Evolutionary conservation across 1,140 invertebrate species (phyloP).

Genomic region (Brachionus rotundiformis): DNA sequence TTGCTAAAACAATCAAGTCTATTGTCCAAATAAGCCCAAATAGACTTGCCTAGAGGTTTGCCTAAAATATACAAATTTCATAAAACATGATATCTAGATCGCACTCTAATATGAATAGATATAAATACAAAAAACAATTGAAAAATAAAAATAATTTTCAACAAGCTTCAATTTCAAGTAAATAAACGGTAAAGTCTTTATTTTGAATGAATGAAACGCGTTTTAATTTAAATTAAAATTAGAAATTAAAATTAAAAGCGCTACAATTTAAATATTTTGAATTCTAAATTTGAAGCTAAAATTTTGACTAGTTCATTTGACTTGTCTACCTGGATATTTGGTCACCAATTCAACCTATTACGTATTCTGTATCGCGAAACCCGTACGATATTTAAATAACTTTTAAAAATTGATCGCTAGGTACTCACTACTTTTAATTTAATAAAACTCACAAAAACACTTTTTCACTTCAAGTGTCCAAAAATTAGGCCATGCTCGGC

Average conservation of each 20-base stretch:
- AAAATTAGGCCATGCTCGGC: constrained; percentile 1
- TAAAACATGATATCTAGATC: constrained; percentile 16
- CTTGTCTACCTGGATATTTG: background rate
- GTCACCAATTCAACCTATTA: background rate
- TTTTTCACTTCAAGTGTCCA: constrained; percentile 13
- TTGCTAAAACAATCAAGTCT: background rate
- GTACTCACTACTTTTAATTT: background rate
- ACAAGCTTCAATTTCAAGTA: constrained; percentile 9
- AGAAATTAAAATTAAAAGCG: too few relatives aligned
- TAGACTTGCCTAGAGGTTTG: constrained; percentile 10
- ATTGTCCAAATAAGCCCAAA: background rate
- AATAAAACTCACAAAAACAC: background rate
- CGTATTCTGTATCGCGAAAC: background rate
- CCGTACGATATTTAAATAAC: constrained; percentile 7
- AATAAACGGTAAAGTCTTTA: constrained; percentile 5
- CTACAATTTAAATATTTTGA: constrained; percentile 17
- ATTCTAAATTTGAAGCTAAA: background rate
- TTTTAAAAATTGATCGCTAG: background rate
- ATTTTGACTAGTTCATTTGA: constrained; percentile 14
- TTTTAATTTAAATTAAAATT: constrained; percentile 13
- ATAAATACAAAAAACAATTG: background rate
- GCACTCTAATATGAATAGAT: background rate
- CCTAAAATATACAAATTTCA: background rate
- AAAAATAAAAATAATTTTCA: background rate
- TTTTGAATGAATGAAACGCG: background rate